A percentile compares a stretch with the other conserved stretches of the same genome.
phyloP scores from a whole-genome alignment of 2,113 vertebrate genomes.

The Leucosticte australis region DNA sequence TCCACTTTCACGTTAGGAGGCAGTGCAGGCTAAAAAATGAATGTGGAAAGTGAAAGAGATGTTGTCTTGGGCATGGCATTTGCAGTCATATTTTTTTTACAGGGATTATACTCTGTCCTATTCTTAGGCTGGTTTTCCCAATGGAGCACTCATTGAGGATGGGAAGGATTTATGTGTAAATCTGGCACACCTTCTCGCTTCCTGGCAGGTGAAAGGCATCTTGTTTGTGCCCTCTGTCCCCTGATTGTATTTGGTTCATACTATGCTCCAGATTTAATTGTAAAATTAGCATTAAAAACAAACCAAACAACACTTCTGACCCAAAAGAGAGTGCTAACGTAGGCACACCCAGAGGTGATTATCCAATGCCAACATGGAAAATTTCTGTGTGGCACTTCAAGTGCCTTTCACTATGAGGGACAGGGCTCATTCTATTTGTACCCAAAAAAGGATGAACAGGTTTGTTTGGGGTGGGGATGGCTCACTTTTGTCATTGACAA shows the following conservation, averaged over 20 bases:
- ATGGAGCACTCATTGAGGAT: background rate
- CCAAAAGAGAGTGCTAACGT: background rate
- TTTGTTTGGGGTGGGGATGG: background rate
- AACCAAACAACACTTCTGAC: background rate
- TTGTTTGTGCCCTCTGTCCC: background rate
- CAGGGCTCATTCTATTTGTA: background rate
- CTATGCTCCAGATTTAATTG: background rate
- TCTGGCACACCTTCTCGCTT: background rate
- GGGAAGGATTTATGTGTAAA: background rate
- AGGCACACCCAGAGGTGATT: background rate
- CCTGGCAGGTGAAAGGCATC: background rate
- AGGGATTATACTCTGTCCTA: background rate
- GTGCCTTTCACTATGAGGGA: background rate
- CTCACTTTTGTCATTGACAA: background rate
- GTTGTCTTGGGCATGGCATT: background rate
- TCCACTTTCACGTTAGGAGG: rapidly evolving
- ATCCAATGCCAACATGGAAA: background rate
- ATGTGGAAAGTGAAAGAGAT: background rate
- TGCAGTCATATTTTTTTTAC: background rate
- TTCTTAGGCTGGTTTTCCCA: background rate
- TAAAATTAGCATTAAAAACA: background rate
- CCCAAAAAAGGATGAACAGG: background rate
- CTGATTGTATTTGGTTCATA: background rate
- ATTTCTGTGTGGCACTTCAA: background rate
- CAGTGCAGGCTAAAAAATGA: background rate